A percentile compares a stretch with the other conserved stretches of the same genome.
These are phyloP conservation scores for Geotrupes spiniger DNA, from an alignment of 2,888 invertebrate genomes.

Conservation along the genomic window DNA sequence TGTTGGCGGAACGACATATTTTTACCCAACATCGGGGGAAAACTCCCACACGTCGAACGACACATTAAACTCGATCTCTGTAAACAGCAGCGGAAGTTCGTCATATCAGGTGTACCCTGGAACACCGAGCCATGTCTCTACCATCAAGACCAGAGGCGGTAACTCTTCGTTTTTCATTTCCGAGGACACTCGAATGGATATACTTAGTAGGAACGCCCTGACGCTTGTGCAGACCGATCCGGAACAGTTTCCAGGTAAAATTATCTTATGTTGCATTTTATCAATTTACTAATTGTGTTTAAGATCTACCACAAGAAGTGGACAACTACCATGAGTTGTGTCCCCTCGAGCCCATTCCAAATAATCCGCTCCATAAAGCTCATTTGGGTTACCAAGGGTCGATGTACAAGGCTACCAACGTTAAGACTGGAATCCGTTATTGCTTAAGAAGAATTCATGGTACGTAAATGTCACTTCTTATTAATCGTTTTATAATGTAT, in stretches of 20 bases:
- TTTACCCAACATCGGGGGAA: slow-evolving; percentile 68
- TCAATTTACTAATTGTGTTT: slow-evolving; percentile 12
- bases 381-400: slow-evolving; percentile 74
- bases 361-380: slow-evolving; percentile 60
- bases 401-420: slow-evolving; percentile 86
- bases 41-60: slow-evolving; percentile 48
- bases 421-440: slow-evolving; percentile 80
- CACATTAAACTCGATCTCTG: slow-evolving; percentile 46
- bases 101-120: slow-evolving; percentile 64
- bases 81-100: slow-evolving; percentile 47
- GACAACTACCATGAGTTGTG: slow-evolving; percentile 87
- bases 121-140: slow-evolving; percentile 59
- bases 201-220: slow-evolving; percentile 71
- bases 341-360: slow-evolving; percentile 72
- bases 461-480: slow-evolving; percentile 37
- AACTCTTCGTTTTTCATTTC: slow-evolving; percentile 75
- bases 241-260: slow-evolving; percentile 56
- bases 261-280: background rate
- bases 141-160: slow-evolving; percentile 54
- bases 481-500: no score
- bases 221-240: slow-evolving; percentile 74
- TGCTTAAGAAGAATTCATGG: slow-evolving; percentile 88
- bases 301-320: slow-evolving; percentile 81
- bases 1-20: slow-evolving; percentile 93
- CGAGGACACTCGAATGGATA: slow-evolving; percentile 78